Evolutionary conservation across 2,113 vertebrate species (phyloP).

Genomic region (Trinectes maculatus): DNA sequence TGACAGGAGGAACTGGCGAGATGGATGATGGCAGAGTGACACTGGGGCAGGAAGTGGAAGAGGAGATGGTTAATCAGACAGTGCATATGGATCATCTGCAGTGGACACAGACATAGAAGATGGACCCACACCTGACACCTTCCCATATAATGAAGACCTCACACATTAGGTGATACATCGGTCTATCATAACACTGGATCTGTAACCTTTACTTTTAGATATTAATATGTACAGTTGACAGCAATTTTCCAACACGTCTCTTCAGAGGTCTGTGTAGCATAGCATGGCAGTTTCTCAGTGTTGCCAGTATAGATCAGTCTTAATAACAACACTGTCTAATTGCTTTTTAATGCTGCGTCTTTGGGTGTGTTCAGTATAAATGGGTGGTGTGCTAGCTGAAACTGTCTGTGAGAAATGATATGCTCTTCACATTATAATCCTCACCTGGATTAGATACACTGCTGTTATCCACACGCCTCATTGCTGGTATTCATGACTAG

Average conservation of each 20-base stretch:
- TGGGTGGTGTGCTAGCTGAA: no score
- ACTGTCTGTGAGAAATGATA: no score
- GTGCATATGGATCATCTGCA: slow-evolving; percentile 62
- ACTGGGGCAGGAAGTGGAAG: slow-evolving; percentile 14
- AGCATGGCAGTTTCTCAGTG: no score
- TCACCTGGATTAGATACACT: not conserved
- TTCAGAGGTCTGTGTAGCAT: no score
- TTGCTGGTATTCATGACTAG: slow-evolving; percentile 4
- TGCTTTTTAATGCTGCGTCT: no score
- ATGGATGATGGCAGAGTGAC: slow-evolving; percentile 48
- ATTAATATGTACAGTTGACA: no score
- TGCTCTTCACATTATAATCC: slow-evolving; percentile 8
- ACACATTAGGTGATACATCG: slow-evolving; percentile 82
- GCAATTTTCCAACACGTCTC: no score
- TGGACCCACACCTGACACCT: slow-evolving; percentile 31
- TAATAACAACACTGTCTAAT: no score
- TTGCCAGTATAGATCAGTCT: no score
- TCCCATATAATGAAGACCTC: slow-evolving; percentile 79
- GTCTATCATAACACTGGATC: no score
- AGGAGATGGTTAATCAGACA: slow-evolving; percentile 45
- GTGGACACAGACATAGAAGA: slow-evolving; percentile 59
- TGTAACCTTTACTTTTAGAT: no score
- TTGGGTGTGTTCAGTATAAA: no score
- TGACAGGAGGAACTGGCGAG: not conserved
- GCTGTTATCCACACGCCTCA: not conserved